These are phyloP conservation scores for Scaptomyza parva DNA, from an alignment of 2,888 invertebrate genomes.

Conservation along the genomic window DNA sequence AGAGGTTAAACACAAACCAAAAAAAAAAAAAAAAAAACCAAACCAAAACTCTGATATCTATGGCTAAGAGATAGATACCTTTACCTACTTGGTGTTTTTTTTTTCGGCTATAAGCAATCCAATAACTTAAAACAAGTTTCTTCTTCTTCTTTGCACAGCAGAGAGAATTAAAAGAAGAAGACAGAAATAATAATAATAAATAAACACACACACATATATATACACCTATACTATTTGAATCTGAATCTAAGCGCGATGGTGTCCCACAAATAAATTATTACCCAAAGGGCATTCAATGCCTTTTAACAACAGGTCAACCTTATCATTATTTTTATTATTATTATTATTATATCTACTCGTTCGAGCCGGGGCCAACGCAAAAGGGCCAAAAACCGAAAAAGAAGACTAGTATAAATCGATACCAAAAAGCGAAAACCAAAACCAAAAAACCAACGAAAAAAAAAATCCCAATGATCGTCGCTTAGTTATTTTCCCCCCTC, in stretches of 20 bases:
- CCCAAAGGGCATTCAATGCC: slow-evolving; percentile 82
- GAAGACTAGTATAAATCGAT: slow-evolving; percentile 54
- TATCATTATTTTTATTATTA: slow-evolving; percentile 82
- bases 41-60: slow-evolving; percentile 49
- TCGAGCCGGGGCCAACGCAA: slow-evolving; percentile 37
- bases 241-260: slow-evolving; percentile 70
- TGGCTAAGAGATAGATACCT: slow-evolving; percentile 58
- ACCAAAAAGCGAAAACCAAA: slow-evolving; percentile 59
- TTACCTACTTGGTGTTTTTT: slow-evolving; percentile 39
- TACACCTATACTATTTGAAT: slow-evolving; percentile 36
- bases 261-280: slow-evolving; percentile 81
- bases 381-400: slow-evolving; percentile 39
- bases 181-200: slow-evolving; percentile 60
- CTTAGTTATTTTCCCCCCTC: slow-evolving; percentile 54
- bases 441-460: slow-evolving; percentile 43
- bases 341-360: slow-evolving; percentile 74
- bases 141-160: slow-evolving; percentile 18
- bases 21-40: slow-evolving; percentile 6
- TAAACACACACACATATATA: slow-evolving; percentile 39
- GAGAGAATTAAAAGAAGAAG: slow-evolving; percentile 32
- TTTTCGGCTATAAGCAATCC: slow-evolving; percentile 55
- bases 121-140: slow-evolving; percentile 72
- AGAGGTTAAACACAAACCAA: slow-evolving; percentile 49
- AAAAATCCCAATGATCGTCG: slow-evolving; percentile 71
- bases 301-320: slow-evolving; percentile 83